Evolutionary conservation across 2,797 vertebrate species (phyloP).

Genomic region (Falco naumanni): DNA sequence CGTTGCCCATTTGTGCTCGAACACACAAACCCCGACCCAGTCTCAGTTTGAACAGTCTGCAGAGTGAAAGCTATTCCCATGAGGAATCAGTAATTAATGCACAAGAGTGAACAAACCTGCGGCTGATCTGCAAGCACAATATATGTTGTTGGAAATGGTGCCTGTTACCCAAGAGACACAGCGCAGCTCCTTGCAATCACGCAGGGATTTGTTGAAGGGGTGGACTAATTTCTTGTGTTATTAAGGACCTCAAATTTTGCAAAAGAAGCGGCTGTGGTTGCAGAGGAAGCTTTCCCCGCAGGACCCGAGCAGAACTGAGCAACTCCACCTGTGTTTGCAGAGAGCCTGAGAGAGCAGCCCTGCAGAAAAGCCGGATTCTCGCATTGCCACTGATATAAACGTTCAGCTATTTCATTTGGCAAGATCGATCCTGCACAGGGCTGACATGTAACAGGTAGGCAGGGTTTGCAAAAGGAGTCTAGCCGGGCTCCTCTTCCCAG

Average conservation of each 20-base stretch:
- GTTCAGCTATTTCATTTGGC: not conserved
- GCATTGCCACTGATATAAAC: fast-evolving
- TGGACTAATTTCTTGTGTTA: fast-evolving
- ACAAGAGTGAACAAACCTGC: not conserved
- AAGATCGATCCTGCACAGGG: not conserved
- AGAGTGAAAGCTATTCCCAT: not conserved
- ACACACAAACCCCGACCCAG: not conserved
- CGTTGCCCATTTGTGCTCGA: not conserved
- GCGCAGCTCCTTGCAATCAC: fast-evolving
- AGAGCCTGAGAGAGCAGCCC: not conserved
- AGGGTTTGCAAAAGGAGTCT: not conserved
- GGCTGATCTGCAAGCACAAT: not conserved
- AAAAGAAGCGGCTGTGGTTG: not conserved
- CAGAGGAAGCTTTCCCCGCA: not conserved
- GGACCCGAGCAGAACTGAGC: fast-evolving
- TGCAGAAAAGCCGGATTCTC: not conserved
- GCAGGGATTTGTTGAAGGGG: not conserved
- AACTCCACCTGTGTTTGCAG: not conserved
- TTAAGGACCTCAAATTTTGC: not conserved
- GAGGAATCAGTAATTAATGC: not conserved
- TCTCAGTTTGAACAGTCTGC: not conserved
- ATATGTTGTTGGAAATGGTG: not conserved
- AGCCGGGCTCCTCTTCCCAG: not conserved
- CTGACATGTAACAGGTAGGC: not conserved
- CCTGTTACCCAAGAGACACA: not conserved